Percentiles rank a stretch among this genome's conserved stretches.
Evolutionary conservation across 2,888 invertebrate genomes (phyloP).

Genomic region (Ormyrus rosae): DNA sequence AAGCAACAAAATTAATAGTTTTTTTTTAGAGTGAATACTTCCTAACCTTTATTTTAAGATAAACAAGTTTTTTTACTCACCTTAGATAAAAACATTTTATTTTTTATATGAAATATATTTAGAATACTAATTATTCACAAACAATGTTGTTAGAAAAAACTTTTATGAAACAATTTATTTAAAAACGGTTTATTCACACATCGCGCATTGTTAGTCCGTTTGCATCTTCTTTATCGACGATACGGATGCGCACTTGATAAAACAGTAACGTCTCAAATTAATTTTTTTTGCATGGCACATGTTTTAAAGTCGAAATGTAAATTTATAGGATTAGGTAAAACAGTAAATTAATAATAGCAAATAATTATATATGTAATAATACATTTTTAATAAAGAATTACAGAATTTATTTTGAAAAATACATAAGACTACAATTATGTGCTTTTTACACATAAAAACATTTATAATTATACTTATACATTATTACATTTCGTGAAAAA

Average conservation of each 20-base stretch:
- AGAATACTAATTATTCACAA: neutral
- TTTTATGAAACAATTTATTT: neutral
- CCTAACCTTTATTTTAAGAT: constrained; percentile 32
- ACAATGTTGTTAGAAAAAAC: no score
- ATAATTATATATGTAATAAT: constrained; percentile 25
- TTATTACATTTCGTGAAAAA: constrained; percentile 31
- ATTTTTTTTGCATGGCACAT: constrained; percentile 8
- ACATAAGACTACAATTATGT: constrained; percentile 40
- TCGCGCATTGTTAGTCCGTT: no score
- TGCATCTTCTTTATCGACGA: constrained; percentile 33
- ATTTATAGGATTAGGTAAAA: neutral
- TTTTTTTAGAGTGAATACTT: neutral
- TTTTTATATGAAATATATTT: neutral
- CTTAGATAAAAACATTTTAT: constrained; percentile 41
- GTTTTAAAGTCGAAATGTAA: neutral
- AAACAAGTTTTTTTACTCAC: constrained; percentile 24
- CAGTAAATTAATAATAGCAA: neutral
- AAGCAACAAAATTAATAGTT: neutral
- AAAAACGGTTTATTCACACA: no score
- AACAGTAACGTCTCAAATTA: constrained; percentile 5
- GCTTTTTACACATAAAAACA: constrained; percentile 33
- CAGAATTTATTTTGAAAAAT: constrained; percentile 48
- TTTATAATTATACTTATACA: constrained; percentile 5
- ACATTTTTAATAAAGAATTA: constrained; percentile 40
- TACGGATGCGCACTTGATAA: neutral